phyloP scores from a whole-genome alignment of 2,797 vertebrate species.

The Notolepis coatsorum region DNA sequence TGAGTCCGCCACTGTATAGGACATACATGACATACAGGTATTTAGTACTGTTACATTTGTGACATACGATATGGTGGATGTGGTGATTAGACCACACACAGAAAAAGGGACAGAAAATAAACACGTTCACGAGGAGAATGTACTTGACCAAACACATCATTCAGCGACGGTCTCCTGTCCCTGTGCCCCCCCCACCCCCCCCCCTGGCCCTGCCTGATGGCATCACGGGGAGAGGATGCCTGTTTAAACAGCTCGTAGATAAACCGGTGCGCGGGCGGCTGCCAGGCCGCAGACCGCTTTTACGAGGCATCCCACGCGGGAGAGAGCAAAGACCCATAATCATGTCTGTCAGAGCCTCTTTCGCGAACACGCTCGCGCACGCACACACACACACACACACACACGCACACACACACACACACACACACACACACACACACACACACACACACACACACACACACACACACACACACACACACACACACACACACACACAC shows the following conservation, averaged over 20 bases:
- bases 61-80: neutral
- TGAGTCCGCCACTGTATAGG: no score
- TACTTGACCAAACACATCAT: neutral
- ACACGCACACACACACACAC: neutral
- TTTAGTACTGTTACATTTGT: no score
- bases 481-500: neutral
- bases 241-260: slow-evolving; percentile 63
- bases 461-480: neutral
- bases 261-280: slow-evolving; percentile 39
- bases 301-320: slow-evolving; percentile 16
- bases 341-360: no score
- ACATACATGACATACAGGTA: no score
- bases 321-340: slow-evolving; percentile 19
- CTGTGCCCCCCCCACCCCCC: no score
- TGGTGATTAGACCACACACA: neutral
- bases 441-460: slow-evolving; percentile 9
- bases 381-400: neutral
- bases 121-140: neutral
- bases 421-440: slow-evolving; percentile 35
- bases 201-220: neutral
- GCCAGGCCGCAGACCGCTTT: slow-evolving; percentile 7
- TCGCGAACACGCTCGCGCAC: neutral
- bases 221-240: slow-evolving; percentile 9
- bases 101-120: neutral
- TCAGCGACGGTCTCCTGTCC: neutral